A percentile compares a stretch with the other conserved stretches of the same genome.
Evolutionary conservation across 2,888 invertebrate species (phyloP).

Genomic region (Argyra leucocephala): DNA sequence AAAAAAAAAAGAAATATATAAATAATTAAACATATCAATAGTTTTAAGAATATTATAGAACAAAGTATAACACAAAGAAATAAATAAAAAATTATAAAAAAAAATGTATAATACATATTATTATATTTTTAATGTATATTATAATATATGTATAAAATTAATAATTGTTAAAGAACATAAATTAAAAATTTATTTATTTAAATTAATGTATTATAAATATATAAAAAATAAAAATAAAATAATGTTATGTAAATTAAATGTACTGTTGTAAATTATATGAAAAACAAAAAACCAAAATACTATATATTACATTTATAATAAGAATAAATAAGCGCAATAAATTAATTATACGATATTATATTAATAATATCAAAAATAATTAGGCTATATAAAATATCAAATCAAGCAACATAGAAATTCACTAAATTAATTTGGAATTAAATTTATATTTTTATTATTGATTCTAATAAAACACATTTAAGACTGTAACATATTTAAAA

Average conservation of each 20-base stretch:
- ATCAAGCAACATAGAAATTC: too few species aligned
- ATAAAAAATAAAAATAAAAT: not conserved
- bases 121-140: not conserved
- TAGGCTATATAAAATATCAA: too few species aligned
- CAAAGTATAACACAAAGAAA: not conserved
- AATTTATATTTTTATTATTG: not conserved
- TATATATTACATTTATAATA: not conserved
- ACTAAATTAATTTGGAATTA: too few species aligned
- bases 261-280: not conserved
- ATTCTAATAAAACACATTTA: not conserved
- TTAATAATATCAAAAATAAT: too few species aligned
- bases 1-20: not conserved
- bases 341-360: too few species aligned
- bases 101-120: not conserved
- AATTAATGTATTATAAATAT: not conserved
- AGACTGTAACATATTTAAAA: not conserved
- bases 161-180: not conserved
- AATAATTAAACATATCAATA: not conserved
- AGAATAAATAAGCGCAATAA: not conserved
- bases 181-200: not conserved
- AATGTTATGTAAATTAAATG: constrained; percentile 1
- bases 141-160: not conserved
- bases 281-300: not conserved
- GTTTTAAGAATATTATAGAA: not conserved
- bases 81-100: not conserved